A percentile compares a stretch with the other conserved stretches of the same genome.
phyloP scores from a whole-genome alignment of 2,113 vertebrate genomes.

The Microcebus jonahi region DNA sequence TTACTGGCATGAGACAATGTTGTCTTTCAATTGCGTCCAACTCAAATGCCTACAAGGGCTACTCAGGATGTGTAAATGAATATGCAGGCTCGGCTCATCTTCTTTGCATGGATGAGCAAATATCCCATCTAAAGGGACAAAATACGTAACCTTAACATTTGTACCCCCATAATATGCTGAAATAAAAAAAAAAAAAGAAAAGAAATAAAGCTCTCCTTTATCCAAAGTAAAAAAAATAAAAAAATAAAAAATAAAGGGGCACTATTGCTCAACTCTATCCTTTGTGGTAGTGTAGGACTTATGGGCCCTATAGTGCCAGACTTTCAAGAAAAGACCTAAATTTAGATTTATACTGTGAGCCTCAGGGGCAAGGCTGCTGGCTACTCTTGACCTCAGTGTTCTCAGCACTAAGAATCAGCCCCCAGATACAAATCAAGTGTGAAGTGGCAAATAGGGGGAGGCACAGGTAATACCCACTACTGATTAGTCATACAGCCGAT shows the following conservation, averaged over 20 bases:
- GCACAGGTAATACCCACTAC: accelerated
- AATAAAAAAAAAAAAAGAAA: no score
- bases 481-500: neutral
- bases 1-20: neutral
- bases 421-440: accelerated
- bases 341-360: neutral
- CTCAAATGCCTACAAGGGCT: neutral
- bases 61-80: neutral
- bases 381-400: neutral
- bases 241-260: neutral
- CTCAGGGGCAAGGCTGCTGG: neutral
- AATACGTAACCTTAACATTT: no score
- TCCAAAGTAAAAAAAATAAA: no score
- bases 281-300: neutral
- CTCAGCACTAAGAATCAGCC: neutral
- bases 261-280: neutral
- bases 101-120: neutral
- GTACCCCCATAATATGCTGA: no score
- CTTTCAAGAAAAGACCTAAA: neutral
- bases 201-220: no score
- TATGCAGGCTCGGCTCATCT: neutral
- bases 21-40: neutral
- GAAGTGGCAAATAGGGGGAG: neutral
- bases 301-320: neutral
- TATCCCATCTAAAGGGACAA: neutral